A percentile compares a stretch with the other conserved stretches of the same genome.
Conservation (phyloP, 2,888 invertebrate species). For the Nasonovia ribisnigri region DNA sequence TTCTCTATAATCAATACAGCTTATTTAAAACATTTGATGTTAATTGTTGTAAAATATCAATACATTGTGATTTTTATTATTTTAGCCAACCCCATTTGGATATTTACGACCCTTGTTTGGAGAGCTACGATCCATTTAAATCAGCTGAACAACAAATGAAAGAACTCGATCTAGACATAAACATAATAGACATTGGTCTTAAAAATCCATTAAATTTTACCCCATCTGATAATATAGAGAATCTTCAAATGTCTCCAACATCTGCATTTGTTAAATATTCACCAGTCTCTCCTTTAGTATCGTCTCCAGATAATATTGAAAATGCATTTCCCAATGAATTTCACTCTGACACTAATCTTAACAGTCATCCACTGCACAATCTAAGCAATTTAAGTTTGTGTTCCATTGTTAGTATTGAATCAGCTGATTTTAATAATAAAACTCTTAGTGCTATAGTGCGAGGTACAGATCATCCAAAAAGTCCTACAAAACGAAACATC, state of each 20-base stretch:
- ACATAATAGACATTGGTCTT: slow-evolving; percentile 59
- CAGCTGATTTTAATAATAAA: slow-evolving; percentile 71
- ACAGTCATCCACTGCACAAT: slow-evolving; percentile 67
- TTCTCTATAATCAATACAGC: background rate
- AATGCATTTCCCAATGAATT: slow-evolving; percentile 26
- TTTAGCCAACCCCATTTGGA: slow-evolving; percentile 69
- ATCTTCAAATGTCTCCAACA: slow-evolving; percentile 69
- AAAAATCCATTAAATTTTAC: slow-evolving; percentile 55
- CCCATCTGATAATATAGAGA: slow-evolving; percentile 43
- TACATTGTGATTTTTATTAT: slow-evolving; percentile 45
- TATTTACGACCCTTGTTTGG: slow-evolving; percentile 73
- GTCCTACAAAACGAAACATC: slow-evolving; percentile 49
- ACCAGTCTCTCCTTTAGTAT: slow-evolving; percentile 44
- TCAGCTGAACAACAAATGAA: slow-evolving; percentile 86
- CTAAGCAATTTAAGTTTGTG: slow-evolving; percentile 69
- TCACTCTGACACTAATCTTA: slow-evolving; percentile 60
- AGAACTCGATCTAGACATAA: slow-evolving; percentile 77
- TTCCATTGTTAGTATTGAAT: slow-evolving; percentile 68
- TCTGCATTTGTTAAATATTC: slow-evolving; percentile 70
- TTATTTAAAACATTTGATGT: slow-evolving; percentile 30
- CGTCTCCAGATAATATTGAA: slow-evolving; percentile 55
- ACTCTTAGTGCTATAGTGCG: slow-evolving; percentile 69
- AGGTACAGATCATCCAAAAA: slow-evolving; percentile 33
- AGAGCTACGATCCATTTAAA: slow-evolving; percentile 82
- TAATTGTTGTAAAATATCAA: background rate